phyloP scores from a whole-genome alignment of 2,113 vertebrate genomes.

The Corythornis vintsioides region DNA sequence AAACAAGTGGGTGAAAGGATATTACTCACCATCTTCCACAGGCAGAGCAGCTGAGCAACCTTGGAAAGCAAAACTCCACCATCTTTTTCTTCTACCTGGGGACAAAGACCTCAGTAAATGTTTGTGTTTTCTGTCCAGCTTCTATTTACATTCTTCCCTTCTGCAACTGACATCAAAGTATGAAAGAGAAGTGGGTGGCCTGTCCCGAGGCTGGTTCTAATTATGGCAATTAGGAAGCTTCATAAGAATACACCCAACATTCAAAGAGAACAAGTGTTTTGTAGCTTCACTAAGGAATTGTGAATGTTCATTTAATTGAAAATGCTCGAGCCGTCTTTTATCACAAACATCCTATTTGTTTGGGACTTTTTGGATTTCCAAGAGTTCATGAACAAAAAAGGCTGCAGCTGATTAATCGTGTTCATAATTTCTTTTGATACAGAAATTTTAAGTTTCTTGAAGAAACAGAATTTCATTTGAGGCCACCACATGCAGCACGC shows the following conservation, averaged over 20 bases:
- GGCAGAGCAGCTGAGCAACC: not conserved
- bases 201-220: not conserved
- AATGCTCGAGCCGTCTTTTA: not conserved
- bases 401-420: not conserved
- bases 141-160: not conserved
- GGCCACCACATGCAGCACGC: not conserved
- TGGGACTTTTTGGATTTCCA: not conserved
- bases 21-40: not conserved
- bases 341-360: not conserved
- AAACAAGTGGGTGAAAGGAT: not conserved
- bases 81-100: not conserved
- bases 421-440: not conserved
- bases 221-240: slow-evolving; percentile 7
- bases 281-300: not conserved
- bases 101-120: not conserved
- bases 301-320: not conserved
- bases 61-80: not conserved
- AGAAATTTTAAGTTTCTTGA: not conserved
- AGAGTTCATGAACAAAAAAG: not conserved
- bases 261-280: not conserved
- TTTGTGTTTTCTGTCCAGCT: slow-evolving; percentile 14
- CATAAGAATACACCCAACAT: not conserved
- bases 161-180: slow-evolving; percentile 31
- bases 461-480: not conserved
- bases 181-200: slow-evolving; percentile 19